A percentile compares a stretch with the other conserved stretches of the same genome.
These are phyloP conservation scores for Poecile atricapillus DNA, from an alignment of 2,113 vertebrate genomes.

Conservation along the genomic window DNA sequence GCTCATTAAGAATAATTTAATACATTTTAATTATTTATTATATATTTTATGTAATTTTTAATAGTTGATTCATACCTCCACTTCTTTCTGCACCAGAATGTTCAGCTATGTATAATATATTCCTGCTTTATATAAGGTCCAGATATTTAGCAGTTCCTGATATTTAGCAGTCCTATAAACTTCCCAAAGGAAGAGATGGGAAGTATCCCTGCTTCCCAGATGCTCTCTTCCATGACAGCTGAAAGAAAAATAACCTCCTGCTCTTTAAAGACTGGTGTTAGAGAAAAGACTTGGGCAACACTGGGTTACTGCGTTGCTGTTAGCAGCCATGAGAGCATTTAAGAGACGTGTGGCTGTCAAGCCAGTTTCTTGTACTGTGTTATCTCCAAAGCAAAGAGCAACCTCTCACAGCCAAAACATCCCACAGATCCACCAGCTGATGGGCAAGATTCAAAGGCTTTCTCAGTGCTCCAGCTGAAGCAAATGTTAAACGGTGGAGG, in stretches of 20 bases:
- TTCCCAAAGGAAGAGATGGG: background rate
- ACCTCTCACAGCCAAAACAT: background rate
- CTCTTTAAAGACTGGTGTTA: background rate
- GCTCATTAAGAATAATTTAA: background rate
- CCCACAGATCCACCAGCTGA: background rate
- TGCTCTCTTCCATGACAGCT: background rate
- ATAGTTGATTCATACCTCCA: background rate
- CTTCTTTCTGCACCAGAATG: background rate
- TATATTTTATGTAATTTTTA: background rate
- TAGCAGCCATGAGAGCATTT: background rate
- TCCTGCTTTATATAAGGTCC: background rate
- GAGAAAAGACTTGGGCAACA: background rate
- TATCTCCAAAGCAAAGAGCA: background rate
- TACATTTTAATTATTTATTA: background rate
- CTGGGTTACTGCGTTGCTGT: background rate
- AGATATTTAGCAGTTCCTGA: background rate
- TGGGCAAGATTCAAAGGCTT: background rate
- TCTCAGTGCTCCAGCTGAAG: background rate
- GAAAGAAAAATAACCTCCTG: background rate
- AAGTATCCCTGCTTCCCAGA: background rate
- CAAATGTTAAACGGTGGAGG: background rate
- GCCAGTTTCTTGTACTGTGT: background rate
- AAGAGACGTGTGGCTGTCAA: background rate
- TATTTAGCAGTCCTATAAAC: background rate
- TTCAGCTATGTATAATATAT: background rate